Conservation (phyloP, 2,888 invertebrate genomes). For the Linnaemya tessellans region DNA sequence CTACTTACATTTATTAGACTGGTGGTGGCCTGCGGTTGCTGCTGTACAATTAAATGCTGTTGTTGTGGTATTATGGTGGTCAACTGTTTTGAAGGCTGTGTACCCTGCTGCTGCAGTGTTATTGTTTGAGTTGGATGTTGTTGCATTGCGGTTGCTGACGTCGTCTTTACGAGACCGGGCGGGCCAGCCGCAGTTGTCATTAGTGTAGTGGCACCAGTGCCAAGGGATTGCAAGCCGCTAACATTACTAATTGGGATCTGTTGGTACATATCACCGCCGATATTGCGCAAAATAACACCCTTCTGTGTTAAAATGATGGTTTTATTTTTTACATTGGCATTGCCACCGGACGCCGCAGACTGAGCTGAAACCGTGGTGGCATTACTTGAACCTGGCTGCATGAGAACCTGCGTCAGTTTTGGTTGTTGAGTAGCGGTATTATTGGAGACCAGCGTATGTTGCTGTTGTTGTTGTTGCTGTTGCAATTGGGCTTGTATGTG, state of each 20-base stretch:
- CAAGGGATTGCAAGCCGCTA: constrained; percentile 78
- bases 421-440: constrained; percentile 82
- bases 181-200: constrained; percentile 82
- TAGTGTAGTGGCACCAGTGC: constrained; percentile 77
- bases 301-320: constrained; percentile 83
- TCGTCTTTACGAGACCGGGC: constrained; percentile 81
- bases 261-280: constrained; percentile 83
- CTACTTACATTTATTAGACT: constrained; percentile 80
- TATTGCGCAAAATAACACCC: constrained; percentile 82
- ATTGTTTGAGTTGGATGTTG: constrained; percentile 76
- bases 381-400: constrained; percentile 77
- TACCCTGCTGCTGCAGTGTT: constrained; percentile 77
- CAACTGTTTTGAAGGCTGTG: constrained; percentile 76
- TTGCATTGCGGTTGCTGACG: constrained; percentile 75
- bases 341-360: constrained; percentile 60
- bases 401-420: constrained; percentile 82
- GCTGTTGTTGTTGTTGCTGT: constrained; percentile 77
- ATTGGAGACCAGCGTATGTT: constrained; percentile 82
- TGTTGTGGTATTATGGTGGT: constrained; percentile 83
- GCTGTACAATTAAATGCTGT: constrained; percentile 81
- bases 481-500: constrained; percentile 82
- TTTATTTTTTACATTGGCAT: constrained; percentile 81
- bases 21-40: constrained; percentile 76
- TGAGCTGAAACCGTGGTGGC: constrained; percentile 73
- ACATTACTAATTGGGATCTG: constrained; percentile 83